Percentiles rank a stretch among this genome's conserved stretches.
phyloP scores from a whole-genome alignment of 2,888 invertebrate genomes.

The Zhuqinia jingwanae region DNA sequence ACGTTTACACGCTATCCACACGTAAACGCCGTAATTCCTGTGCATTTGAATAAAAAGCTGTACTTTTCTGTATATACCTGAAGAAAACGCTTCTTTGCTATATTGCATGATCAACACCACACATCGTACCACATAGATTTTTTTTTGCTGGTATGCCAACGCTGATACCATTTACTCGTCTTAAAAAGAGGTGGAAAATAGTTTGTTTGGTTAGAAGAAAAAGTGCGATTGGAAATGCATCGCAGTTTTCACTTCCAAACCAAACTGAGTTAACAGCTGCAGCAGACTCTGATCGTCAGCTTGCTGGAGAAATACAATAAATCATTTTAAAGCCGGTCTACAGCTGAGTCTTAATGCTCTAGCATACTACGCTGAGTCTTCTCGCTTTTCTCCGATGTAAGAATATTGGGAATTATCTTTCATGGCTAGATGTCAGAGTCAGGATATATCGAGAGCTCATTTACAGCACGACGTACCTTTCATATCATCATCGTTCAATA shows the following conservation, averaged over 20 bases:
- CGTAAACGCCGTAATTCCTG: not conserved
- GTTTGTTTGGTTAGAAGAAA: not conserved
- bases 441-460: too few species aligned
- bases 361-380: not conserved
- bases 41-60: too few species aligned
- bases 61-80: too few species aligned
- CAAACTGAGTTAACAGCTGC: not conserved
- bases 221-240: not conserved
- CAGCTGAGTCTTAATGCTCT: slow-evolving; percentile 57
- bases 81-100: not conserved
- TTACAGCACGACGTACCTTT: too few species aligned
- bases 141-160: not conserved
- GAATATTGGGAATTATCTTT: slow-evolving; percentile 9
- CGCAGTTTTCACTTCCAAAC: slow-evolving; percentile 8
- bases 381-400: not conserved
- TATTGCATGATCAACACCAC: not conserved
- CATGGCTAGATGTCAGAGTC: too few species aligned
- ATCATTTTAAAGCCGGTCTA: slow-evolving; percentile 68
- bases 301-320: slow-evolving; percentile 62
- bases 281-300: slow-evolving; percentile 55
- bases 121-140: not conserved
- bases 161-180: too few species aligned
- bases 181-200: too few species aligned
- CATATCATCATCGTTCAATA: too few species aligned
- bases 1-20: too few species aligned